Evolutionary conservation across 2,113 vertebrate species (phyloP), one percentile per base, ranked within the genome.

Genomic region (Formicarius rufipectus): DNA sequence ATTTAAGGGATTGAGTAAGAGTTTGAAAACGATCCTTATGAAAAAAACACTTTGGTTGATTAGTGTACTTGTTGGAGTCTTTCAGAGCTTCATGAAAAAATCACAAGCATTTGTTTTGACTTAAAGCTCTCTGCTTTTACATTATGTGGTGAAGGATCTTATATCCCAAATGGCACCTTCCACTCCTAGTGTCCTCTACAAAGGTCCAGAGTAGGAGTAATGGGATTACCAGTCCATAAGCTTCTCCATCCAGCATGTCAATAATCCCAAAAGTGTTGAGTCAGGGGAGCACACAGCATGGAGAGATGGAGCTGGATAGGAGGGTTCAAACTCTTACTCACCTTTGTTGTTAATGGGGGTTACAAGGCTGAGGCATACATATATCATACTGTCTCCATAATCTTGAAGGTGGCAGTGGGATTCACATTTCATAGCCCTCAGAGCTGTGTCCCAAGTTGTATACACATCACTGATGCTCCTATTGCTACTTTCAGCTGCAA

Each of bases 141-240:
- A 67, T 21, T n/a, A n/a, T 18, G 15, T 20, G 8, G 12, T 30
- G 44, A 69, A 84, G 27, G 2, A 7, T 44, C 45, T 86, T 27
- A 4, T 10, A 79, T 24, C 25, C 19, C 35, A 87, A 74, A 84
- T 35, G 52, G 14, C 31, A 59, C 8, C 22, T 74, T 60, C 23
- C 10, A 58, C 7, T 6, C 21, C 4, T 40, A 9, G 2, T 58
- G 53, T 76, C 47, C 53, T 25, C 24, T 13, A 37, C 3, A 7
- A 72, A 67, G 8, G 5, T 59, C 40, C 49, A 60, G 49, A 63
- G 44, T 37, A 74, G 52, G 40, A 68, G 5, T 27, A 47, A 42
- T 9, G 27, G 40, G 12, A 72, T 30, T 19, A 47, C 22, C 0
- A 0, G 6, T 66, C 55, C 9, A 1, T 25, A 68, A 60, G 23